These are phyloP conservation scores for Dugesia japonica DNA, from an alignment of 2,888 invertebrate genomes.

Conservation along the genomic window DNA sequence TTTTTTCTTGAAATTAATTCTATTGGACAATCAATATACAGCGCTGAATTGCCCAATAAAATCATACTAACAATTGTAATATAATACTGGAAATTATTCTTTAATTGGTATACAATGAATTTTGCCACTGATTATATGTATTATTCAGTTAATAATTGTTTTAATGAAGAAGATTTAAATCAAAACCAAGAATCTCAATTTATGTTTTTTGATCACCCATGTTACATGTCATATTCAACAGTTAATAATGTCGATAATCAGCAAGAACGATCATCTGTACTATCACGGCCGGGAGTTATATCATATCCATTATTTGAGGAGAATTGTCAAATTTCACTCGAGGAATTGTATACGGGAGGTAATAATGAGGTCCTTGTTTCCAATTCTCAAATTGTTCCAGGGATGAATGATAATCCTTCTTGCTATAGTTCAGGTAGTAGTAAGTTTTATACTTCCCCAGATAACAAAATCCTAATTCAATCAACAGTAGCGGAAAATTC, in stretches of 20 bases:
- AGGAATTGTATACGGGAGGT: background rate
- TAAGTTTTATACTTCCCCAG: background rate
- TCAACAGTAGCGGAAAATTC: background rate
- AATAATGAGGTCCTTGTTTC: background rate
- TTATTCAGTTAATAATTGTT: background rate
- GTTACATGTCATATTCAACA: background rate
- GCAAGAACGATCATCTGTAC: background rate
- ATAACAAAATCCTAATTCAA: background rate
- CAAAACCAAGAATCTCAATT: conserved; percentile 8
- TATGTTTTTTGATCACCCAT: background rate
- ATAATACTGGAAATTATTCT: background rate
- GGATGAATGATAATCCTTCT: background rate
- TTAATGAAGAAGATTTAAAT: background rate
- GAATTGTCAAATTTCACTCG: background rate
- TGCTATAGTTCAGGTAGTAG: background rate
- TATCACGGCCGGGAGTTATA: no score
- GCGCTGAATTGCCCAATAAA: background rate
- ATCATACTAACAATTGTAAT: background rate
- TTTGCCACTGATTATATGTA: background rate
- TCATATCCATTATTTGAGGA: background rate
- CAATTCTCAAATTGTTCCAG: background rate
- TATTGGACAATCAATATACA: background rate
- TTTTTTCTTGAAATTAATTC: no score
- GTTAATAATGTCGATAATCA: background rate
- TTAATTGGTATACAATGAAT: background rate